Conservation (phyloP, 1,140 invertebrate species). For the Drosophila baimaii region DNA sequence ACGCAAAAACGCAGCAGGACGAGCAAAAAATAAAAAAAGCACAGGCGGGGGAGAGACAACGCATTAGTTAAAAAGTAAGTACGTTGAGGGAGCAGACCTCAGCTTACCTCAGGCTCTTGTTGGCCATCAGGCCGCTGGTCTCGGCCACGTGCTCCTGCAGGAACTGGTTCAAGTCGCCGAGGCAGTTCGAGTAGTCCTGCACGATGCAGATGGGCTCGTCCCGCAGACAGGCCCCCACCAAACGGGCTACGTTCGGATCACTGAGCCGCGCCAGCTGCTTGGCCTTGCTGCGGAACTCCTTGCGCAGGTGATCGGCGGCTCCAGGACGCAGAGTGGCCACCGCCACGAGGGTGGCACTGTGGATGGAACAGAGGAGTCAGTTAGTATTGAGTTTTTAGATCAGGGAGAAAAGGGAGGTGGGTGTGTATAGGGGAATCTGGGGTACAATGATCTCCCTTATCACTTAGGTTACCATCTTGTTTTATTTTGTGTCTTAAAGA, state of each 20-base stretch:
- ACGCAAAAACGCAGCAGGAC: constrained; percentile 50
- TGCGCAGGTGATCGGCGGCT: constrained; percentile 87
- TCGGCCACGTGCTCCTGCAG: constrained; percentile 91
- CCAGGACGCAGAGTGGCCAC: constrained; percentile 90
- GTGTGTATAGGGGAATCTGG: no score
- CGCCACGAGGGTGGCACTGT: constrained; percentile 88
- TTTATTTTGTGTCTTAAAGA: no score
- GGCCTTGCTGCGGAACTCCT: constrained; percentile 89
- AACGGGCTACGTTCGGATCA: constrained; percentile 91
- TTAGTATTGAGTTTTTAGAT: not conserved
- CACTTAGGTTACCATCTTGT: no score
- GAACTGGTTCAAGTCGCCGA: constrained; percentile 91
- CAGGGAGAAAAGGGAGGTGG: no score
- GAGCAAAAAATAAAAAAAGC: constrained; percentile 16
- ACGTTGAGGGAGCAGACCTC: not conserved
- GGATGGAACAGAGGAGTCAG: not conserved
- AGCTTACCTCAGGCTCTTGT: constrained; percentile 69
- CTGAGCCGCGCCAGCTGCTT: constrained; percentile 89
- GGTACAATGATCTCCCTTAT: no score
- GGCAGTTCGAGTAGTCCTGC: constrained; percentile 87
- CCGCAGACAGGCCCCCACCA: constrained; percentile 91
- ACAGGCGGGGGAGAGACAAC: constrained; percentile 32
- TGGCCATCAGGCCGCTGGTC: constrained; percentile 84
- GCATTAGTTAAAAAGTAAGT: constrained; percentile 49
- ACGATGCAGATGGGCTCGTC: constrained; percentile 90